Conservation (phyloP, 2,797 vertebrate species). For the Gobio occitaniae region DNA sequence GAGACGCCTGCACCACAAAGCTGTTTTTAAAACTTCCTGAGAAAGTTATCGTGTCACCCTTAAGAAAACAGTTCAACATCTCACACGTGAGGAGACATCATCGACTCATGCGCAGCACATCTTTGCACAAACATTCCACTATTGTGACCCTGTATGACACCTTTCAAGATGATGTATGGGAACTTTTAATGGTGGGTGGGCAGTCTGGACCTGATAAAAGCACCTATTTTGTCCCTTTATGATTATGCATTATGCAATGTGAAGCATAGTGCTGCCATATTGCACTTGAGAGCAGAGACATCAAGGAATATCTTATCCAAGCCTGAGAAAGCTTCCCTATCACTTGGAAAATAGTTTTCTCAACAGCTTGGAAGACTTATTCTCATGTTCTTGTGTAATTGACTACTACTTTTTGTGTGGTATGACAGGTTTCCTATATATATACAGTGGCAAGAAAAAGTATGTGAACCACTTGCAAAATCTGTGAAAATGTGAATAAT, state of each 20-base stretch:
- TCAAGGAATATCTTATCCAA: not conserved
- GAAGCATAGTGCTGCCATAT: not conserved
- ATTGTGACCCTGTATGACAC: not conserved
- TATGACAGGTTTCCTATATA: not conserved
- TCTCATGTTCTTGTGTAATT: not conserved
- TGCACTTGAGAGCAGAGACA: not conserved
- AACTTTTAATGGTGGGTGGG: not conserved
- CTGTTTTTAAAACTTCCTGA: conserved; percentile 67
- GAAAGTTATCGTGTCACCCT: conserved; percentile 63
- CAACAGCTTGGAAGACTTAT: not conserved
- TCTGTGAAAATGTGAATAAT: too few species aligned
- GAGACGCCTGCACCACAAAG: conserved; percentile 53
- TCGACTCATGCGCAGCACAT: not conserved
- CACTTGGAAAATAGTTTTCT: not conserved
- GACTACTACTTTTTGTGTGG: not conserved
- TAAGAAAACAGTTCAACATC: not conserved
- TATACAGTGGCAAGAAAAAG: too few species aligned
- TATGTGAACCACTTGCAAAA: too few species aligned
- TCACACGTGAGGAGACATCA: conserved; percentile 7
- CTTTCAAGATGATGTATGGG: conserved; percentile 1
- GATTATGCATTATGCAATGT: not conserved
- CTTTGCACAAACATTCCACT: not conserved
- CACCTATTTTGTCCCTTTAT: not conserved
- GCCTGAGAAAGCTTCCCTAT: not conserved
- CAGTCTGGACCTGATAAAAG: not conserved